Evolutionary conservation across 1,140 invertebrate genomes (phyloP).

Genomic region (Pogonomyrmex barbatus): DNA sequence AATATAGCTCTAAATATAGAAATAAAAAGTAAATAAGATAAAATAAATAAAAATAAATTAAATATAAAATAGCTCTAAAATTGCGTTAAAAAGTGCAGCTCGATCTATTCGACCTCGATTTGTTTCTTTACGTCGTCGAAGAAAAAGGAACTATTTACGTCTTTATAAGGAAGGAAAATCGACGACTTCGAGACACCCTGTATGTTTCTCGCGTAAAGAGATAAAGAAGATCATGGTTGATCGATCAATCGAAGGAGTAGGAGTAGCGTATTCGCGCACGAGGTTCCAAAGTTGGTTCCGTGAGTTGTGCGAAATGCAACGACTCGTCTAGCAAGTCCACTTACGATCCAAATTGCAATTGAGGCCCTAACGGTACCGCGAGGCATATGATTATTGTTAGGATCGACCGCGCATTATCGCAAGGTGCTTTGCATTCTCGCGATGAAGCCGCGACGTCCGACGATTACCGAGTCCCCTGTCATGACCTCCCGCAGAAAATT

Average conservation of each 20-base stretch:
- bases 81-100: background rate
- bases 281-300: slow-evolving; percentile 9
- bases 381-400: slow-evolving; percentile 60
- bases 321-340: slow-evolving; percentile 28
- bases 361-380: slow-evolving; percentile 64
- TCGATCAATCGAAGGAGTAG: slow-evolving; percentile 28
- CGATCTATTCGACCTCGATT: background rate
- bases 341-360: slow-evolving; percentile 54
- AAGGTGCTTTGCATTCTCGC: slow-evolving; percentile 43
- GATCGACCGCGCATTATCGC: slow-evolving; percentile 46
- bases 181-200: slow-evolving; percentile 13
- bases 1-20: background rate
- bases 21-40: too few relatives aligned
- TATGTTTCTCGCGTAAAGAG: background rate
- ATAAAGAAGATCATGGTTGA: background rate
- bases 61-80: background rate
- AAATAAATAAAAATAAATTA: background rate
- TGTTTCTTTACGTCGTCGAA: background rate
- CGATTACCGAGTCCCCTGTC: slow-evolving; percentile 9
- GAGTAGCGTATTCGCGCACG: background rate
- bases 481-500: slow-evolving; percentile 43
- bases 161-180: background rate
- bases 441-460: background rate
- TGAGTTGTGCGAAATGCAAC: background rate
- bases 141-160: background rate